A percentile compares a stretch with the other conserved stretches of the same genome.
Conservation (phyloP, 2,113 vertebrate species). For the Nibea coibor region DNA sequence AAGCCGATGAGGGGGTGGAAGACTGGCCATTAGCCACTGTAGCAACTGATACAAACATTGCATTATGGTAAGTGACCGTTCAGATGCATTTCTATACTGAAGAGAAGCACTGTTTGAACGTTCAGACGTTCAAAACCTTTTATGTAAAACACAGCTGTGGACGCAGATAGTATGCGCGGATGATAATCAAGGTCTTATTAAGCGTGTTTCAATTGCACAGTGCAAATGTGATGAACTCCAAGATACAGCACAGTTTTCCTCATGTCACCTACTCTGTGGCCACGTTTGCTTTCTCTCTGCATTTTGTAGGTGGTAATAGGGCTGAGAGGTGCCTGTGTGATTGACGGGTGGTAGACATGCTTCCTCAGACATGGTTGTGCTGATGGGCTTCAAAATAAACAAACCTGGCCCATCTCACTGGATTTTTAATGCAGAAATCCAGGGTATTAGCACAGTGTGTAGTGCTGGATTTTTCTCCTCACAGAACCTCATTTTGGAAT, state of each 20-base stretch:
- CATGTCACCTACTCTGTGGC: constrained; percentile 7
- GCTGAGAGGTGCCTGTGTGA: constrained; percentile 22
- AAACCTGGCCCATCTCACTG: background rate
- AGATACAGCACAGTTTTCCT: background rate
- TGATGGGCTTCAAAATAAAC: constrained; percentile 37
- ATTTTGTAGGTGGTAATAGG: constrained; percentile 19
- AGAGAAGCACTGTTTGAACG: background rate
- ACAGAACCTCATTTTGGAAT: background rate
- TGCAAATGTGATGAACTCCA: constrained; percentile 16
- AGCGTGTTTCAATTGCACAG: background rate
- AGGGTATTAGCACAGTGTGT: background rate
- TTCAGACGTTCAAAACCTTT: constrained; percentile 8
- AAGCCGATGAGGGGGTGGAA: background rate
- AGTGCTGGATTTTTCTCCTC: background rate
- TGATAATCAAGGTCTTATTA: constrained; percentile 10
- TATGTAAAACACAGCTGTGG: constrained; percentile 30
- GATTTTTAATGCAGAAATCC: background rate
- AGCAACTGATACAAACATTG: constrained; percentile 17
- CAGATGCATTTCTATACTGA: background rate
- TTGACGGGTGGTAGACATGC: constrained; percentile 26
- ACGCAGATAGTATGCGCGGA: background rate
- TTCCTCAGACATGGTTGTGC: constrained; percentile 2
- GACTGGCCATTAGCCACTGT: constrained; percentile 15
- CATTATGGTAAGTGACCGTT: constrained; percentile 15
- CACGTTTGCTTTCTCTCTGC: constrained; percentile 18